Conservation (phyloP, 92 coral and sea anemone genomes). For the Nematostella vectensis region DNA sequence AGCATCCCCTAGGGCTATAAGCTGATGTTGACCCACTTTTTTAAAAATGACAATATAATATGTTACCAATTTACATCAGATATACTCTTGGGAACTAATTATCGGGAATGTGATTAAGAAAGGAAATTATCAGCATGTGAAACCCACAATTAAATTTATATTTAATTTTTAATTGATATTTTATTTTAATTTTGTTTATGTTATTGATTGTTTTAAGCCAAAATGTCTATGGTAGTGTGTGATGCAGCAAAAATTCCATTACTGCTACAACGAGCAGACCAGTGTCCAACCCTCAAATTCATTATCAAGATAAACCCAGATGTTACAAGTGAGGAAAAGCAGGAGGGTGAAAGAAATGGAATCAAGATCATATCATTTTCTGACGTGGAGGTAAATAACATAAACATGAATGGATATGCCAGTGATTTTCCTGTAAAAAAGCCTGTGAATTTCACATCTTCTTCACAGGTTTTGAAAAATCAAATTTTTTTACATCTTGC, state of each 20-base stretch:
- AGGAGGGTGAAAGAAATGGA: conserved; percentile 51
- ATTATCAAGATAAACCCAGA: conserved; percentile 65
- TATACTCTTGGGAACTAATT: too few relatives aligned
- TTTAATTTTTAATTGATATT: too few relatives aligned
- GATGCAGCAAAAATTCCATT: conserved; percentile 66
- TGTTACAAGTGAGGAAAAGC: conserved; percentile 59
- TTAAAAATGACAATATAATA: too few relatives aligned
- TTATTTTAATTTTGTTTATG: too few relatives aligned
- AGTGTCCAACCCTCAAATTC: conserved; percentile 63
- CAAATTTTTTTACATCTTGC: too few relatives aligned
- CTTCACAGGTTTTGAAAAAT: neutral
- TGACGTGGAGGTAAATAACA: conserved; percentile 75
- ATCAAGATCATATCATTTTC: conserved; percentile 49
- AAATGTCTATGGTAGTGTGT: conserved; percentile 76
- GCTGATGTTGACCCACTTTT: too few relatives aligned
- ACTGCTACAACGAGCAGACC: conserved; percentile 41
- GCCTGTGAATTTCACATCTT: neutral
- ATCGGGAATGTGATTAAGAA: too few relatives aligned
- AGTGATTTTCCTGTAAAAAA: too few relatives aligned
- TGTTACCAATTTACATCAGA: too few relatives aligned
- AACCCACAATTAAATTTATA: too few relatives aligned
- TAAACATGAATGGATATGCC: neutral
- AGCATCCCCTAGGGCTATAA: too few relatives aligned
- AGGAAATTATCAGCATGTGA: too few relatives aligned
- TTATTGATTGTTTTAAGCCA: conserved; percentile 51